These are phyloP conservation scores for Gobius niger DNA, from an alignment of 2,113 vertebrate species.

Conservation along the genomic window DNA sequence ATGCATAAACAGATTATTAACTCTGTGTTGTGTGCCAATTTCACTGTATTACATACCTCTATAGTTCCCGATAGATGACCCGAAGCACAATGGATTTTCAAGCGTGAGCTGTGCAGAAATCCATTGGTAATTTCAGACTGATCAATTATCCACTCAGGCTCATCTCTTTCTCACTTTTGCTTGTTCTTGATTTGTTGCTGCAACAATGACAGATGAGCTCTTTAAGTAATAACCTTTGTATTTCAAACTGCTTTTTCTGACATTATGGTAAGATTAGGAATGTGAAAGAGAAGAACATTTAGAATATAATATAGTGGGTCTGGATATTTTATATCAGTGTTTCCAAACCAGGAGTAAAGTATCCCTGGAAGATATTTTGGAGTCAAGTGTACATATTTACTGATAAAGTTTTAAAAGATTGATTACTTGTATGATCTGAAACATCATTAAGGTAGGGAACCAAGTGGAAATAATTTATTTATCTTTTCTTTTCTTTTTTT, in stretches of 20 bases:
- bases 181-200: slow-evolving; percentile 51
- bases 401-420: neutral
- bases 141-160: slow-evolving; percentile 77
- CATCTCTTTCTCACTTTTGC: slow-evolving; percentile 47
- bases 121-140: slow-evolving; percentile 74
- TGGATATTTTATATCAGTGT: too few species aligned
- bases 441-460: too few species aligned
- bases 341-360: too few species aligned
- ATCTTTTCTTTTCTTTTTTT: neutral
- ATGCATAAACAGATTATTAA: slow-evolving; percentile 74
- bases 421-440: too few species aligned
- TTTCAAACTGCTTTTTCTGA: neutral
- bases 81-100: slow-evolving; percentile 66
- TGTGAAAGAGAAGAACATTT: neutral
- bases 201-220: slow-evolving; percentile 33
- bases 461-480: too few species aligned
- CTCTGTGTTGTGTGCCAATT: slow-evolving; percentile 55
- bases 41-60: slow-evolving; percentile 69
- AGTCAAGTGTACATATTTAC: too few species aligned
- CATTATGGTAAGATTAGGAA: too few species aligned
- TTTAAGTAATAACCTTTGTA: neutral
- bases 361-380: too few species aligned
- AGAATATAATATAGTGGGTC: neutral
- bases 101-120: slow-evolving; percentile 62
- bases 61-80: slow-evolving; percentile 66